Evolutionary conservation across 2,797 vertebrate genomes (phyloP), one percentile per base, ranked within the genome.

Genomic region (Megalops cyprinoides): DNA sequence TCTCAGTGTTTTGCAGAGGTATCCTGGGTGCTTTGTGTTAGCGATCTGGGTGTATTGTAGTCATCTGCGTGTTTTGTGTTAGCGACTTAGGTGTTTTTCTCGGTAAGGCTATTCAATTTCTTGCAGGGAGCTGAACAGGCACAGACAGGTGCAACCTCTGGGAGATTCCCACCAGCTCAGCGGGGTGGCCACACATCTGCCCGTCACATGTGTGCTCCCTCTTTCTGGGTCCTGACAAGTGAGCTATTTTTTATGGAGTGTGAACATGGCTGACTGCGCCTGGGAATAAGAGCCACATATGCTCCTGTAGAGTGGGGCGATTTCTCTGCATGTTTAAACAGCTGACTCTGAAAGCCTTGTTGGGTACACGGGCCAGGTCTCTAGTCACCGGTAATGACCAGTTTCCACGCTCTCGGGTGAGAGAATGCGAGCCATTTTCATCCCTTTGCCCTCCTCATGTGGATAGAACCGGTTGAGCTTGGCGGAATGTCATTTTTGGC

Each of bases 401-500:
- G 51, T 44, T 71, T 60, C 56, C 39, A 28, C 51, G 9, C 7
- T 49, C 79, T 86, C 82, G 82, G 71, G 73, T 10, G 8, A 44
- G 56, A 71, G 78, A 77, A 74, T 73, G 76, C 67, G 55, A 60
- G 73, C 46, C 48, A 20, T 37, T 60, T 48, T 51, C 28, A 25
- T 37, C 5, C 78, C 81, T 49, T 23, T 28, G 34, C 73, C 15
- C 73, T 14, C 76, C 58, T 67, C 51, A 58, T 28, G 76, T 79
- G 77, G 82, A 31, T 23, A 20, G 49, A 53, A 55, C 78, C 39
- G 69, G 65, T 73, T 37, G 42, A 73, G 78, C 65, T 73, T 49
- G 28, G 51, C 69, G 18, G 79, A 77, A 79, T 79, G 58, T 81
- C 58, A 58, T 75, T 79, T 78, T 67, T 84, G 82, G 77, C 79